Conservation (phyloP, 2,797 vertebrate species). For the Poecilia wingei region DNA sequence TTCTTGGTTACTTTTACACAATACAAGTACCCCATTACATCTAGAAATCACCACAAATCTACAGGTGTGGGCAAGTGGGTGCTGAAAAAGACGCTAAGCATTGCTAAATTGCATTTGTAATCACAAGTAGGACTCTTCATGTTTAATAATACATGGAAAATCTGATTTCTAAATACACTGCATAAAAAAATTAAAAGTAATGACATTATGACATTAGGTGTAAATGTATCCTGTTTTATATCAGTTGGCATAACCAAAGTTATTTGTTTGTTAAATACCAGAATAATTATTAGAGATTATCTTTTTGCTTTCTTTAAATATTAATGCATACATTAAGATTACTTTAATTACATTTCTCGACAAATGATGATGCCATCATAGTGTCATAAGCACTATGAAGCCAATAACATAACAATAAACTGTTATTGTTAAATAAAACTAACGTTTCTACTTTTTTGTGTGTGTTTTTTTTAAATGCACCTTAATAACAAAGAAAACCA, state of each 20-base stretch:
- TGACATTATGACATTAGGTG: neutral
- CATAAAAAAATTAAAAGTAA: neutral
- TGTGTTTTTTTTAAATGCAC: neutral
- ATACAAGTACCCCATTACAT: neutral
- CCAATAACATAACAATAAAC: neutral
- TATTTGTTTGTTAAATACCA: neutral
- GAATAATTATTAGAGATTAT: neutral
- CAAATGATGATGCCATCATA: neutral
- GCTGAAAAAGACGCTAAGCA: neutral
- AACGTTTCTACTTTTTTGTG: neutral
- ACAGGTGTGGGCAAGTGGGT: neutral
- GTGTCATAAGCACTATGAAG: neutral
- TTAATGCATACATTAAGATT: neutral
- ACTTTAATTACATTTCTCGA: neutral
- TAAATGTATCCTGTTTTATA: neutral
- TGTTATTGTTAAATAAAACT: neutral
- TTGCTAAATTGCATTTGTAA: neutral
- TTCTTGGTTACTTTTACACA: neutral
- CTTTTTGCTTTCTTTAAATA: neutral
- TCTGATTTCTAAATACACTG: neutral
- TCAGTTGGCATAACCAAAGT: neutral
- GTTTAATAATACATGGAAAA: neutral
- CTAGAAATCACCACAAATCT: neutral
- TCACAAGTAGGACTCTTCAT: neutral
- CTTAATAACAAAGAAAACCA: constrained; percentile 9